Evolutionary conservation across 2,888 invertebrate genomes (phyloP).

Genomic region (Dromius quadrimaculatus): DNA sequence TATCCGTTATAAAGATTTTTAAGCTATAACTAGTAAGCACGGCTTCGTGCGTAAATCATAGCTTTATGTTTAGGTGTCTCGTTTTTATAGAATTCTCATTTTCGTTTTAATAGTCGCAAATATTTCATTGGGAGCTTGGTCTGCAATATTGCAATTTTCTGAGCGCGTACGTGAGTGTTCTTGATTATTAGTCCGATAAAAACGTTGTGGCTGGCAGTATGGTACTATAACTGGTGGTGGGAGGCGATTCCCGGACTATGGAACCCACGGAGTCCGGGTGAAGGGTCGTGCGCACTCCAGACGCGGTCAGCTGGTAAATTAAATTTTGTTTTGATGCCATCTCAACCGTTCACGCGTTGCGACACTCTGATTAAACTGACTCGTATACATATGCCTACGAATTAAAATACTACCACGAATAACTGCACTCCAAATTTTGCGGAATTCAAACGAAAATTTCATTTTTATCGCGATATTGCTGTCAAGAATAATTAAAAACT

Average conservation of each 20-base stretch:
- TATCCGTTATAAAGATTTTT: too few relatives aligned
- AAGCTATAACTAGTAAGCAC: background rate
- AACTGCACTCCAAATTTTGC: background rate
- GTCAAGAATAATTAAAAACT: too few relatives aligned
- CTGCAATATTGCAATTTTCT: constrained; percentile 19
- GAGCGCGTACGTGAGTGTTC: constrained; percentile 32
- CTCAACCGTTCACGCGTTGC: constrained; percentile 41
- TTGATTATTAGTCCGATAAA: constrained; percentile 39
- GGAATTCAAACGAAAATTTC: too few relatives aligned
- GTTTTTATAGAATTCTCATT: constrained; percentile 35
- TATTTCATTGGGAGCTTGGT: constrained; percentile 9
- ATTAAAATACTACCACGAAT: background rate
- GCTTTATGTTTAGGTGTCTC: background rate
- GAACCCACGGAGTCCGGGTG: background rate
- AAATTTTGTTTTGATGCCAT: constrained; percentile 42
- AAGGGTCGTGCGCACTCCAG: constrained; percentile 7
- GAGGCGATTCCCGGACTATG: background rate
- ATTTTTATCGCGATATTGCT: too few relatives aligned
- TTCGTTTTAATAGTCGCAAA: constrained; percentile 26
- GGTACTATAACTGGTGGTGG: background rate
- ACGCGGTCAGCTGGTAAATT: constrained; percentile 41
- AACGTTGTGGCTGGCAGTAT: constrained; percentile 4
- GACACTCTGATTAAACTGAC: constrained; percentile 33
- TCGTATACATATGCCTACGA: constrained; percentile 10
- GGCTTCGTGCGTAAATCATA: background rate